A percentile compares a stretch with the other conserved stretches of the same genome.
Conservation (phyloP, 2,888 invertebrate species). For the Agonopterix alstromeriana region DNA sequence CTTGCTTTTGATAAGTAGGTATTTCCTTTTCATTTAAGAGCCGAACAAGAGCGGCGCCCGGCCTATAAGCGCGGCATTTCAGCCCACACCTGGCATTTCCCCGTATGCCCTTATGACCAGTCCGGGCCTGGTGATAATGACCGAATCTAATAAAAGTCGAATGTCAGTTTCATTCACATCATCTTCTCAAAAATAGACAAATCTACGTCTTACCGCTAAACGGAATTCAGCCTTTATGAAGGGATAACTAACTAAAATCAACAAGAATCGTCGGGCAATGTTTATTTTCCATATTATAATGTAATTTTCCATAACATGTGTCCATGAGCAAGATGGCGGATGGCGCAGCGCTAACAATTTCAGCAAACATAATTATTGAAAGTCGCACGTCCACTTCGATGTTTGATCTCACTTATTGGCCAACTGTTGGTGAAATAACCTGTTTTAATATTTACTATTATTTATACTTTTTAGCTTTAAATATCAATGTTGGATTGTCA, state of each 20-base stretch:
- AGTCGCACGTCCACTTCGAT: slow-evolving; percentile 56
- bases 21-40: too few relatives aligned
- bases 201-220: too few relatives aligned
- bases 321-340: slow-evolving; percentile 39
- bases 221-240: too few relatives aligned
- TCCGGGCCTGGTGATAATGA: background rate
- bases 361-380: slow-evolving; percentile 72
- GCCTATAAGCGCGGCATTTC: too few relatives aligned
- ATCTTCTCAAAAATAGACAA: too few relatives aligned
- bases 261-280: background rate
- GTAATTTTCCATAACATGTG: slow-evolving; percentile 11
- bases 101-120: too few relatives aligned
- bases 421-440: slow-evolving; percentile 17
- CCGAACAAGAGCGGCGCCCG: too few relatives aligned
- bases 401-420: slow-evolving; percentile 65
- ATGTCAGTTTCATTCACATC: background rate
- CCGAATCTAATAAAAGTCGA: background rate
- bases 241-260: too few relatives aligned
- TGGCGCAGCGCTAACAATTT: slow-evolving; percentile 48
- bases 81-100: too few relatives aligned
- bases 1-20: too few relatives aligned
- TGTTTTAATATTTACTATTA: slow-evolving; percentile 2
- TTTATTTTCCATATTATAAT: slow-evolving; percentile 10
- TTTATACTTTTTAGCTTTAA: slow-evolving; percentile 1
- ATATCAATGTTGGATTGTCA: background rate